Conservation (phyloP, 2,113 vertebrate species). For the Mormyrus lacerda region DNA sequence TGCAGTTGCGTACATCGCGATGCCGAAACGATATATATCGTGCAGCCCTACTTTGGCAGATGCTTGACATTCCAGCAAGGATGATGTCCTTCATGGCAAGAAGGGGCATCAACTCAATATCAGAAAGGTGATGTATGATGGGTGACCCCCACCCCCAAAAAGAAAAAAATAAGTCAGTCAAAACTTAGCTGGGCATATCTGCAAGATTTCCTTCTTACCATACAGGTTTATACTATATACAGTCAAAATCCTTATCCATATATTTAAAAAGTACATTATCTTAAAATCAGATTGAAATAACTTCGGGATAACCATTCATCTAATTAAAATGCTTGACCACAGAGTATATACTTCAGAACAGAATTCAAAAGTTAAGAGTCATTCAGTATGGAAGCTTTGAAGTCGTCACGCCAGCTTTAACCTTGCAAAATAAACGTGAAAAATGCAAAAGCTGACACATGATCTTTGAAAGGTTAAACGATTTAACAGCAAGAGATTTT, state of each 20-base stretch:
- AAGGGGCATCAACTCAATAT: neutral
- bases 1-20: too few relatives aligned
- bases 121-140: neutral
- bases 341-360: neutral
- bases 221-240: neutral
- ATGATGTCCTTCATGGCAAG: neutral
- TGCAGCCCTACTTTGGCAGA: too few relatives aligned
- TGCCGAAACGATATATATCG: too few relatives aligned
- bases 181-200: neutral
- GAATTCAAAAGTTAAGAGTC: neutral
- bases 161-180: neutral
- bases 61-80: too few relatives aligned
- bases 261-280: neutral
- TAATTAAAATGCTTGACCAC: neutral
- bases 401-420: neutral
- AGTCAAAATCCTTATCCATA: neutral
- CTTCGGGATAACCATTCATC: neutral
- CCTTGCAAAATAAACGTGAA: neutral
- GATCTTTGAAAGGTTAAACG: slow-evolving; percentile 3
- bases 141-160: neutral
- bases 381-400: neutral
- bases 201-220: neutral
- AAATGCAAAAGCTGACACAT: neutral
- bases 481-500: neutral
- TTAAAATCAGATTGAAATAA: neutral